These are phyloP conservation scores for Andrena bucephala DNA, from an alignment of 2,888 invertebrate species.

Conservation along the genomic window DNA sequence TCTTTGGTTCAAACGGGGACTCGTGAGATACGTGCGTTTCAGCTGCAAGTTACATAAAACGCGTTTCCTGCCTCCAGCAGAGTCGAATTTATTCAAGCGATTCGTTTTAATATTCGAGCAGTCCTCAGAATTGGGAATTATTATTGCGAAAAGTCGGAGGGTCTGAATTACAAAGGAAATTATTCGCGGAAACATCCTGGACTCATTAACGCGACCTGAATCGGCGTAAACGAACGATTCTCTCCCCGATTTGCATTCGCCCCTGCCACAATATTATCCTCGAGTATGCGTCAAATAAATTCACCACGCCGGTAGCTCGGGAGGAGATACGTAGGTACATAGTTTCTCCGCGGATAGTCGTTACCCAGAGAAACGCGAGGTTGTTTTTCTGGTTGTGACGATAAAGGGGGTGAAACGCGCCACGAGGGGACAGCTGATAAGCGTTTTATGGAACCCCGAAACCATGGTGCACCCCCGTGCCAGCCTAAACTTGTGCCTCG, in stretches of 20 bases:
- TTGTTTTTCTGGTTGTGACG: slow-evolving; percentile 6
- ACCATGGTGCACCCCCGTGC: slow-evolving; percentile 4
- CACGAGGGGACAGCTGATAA: slow-evolving; percentile 29
- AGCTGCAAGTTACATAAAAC: too few species aligned
- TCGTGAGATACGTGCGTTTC: too few species aligned
- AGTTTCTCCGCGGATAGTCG: slow-evolving; percentile 7
- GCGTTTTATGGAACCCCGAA: slow-evolving; percentile 38
- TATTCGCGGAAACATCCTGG: neutral
- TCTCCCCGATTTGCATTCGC: neutral
- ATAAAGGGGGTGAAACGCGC: slow-evolving; percentile 22
- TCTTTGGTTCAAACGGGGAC: too few species aligned
- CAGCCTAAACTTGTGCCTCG: slow-evolving; percentile 2
- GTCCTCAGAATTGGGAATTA: too few species aligned
- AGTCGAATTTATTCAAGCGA: too few species aligned
- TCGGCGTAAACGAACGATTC: slow-evolving; percentile 1
- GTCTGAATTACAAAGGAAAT: too few species aligned
- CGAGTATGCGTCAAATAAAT: neutral
- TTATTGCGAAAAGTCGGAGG: too few species aligned
- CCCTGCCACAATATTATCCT: slow-evolving; percentile 1
- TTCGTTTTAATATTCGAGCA: too few species aligned
- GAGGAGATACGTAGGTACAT: slow-evolving; percentile 14
- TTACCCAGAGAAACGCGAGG: slow-evolving; percentile 23
- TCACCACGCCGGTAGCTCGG: neutral
- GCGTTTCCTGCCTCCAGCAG: too few species aligned
- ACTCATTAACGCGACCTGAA: slow-evolving; percentile 37